These are phyloP conservation scores for Strigops habroptila DNA, from an alignment of 2,113 vertebrate species.

Conservation along the genomic window DNA sequence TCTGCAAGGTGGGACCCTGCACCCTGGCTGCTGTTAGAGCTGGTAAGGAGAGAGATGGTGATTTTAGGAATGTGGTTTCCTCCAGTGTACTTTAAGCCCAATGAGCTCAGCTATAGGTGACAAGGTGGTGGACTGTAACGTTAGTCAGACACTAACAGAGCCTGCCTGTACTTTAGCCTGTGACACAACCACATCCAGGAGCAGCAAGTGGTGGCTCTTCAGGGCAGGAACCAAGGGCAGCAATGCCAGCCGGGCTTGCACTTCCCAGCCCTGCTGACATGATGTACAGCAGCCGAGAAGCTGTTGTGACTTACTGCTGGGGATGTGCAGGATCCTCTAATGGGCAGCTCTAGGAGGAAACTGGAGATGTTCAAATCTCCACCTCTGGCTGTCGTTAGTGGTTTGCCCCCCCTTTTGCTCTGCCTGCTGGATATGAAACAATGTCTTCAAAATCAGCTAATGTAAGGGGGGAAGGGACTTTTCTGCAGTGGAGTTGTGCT, in stretches of 20 bases:
- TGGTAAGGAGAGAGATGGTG: fast-evolving
- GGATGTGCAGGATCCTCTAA: fast-evolving
- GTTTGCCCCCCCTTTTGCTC: neutral
- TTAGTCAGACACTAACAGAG: fast-evolving
- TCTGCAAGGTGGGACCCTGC: fast-evolving
- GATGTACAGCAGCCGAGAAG: neutral
- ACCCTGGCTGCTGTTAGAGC: neutral
- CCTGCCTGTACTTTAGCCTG: neutral
- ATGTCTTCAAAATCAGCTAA: neutral
- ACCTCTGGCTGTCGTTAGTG: neutral
- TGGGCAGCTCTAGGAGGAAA: neutral
- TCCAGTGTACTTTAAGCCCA: neutral
- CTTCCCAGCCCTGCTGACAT: fast-evolving
- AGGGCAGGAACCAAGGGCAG: fast-evolving
- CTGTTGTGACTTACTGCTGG: neutral
- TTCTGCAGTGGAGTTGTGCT: neutral
- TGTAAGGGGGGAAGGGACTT: neutral
- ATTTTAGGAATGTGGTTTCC: fast-evolving
- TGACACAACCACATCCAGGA: neutral
- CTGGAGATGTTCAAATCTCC: neutral
- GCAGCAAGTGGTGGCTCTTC: neutral
- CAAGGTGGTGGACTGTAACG: neutral
- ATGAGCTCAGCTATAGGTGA: neutral
- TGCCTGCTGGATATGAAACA: neutral
- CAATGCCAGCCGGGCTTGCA: neutral